Conservation (phyloP, 2,113 vertebrate species). For the Osmerus mordax region DNA sequence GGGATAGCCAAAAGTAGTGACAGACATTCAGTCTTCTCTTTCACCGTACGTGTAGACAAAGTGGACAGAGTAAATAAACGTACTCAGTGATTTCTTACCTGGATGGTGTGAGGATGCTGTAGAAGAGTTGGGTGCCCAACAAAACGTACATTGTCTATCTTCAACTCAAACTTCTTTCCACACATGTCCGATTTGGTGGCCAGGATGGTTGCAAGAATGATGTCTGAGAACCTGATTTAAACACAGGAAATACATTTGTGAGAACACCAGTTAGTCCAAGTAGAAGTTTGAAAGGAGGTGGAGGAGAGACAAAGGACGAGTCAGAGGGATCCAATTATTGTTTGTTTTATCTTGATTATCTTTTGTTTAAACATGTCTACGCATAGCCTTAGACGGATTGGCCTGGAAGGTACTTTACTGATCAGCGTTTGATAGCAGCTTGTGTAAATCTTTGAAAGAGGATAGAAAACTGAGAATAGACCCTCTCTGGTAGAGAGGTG, state of each 20-base stretch:
- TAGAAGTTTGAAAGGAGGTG: background rate
- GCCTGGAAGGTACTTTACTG: constrained; percentile 31
- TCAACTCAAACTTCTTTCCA: constrained; percentile 97
- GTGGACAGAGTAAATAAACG: too few relatives aligned
- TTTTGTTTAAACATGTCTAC: constrained; percentile 39
- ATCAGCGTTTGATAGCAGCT: constrained; percentile 20
- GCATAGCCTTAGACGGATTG: constrained; percentile 15
- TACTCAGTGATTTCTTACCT: constrained; percentile 51
- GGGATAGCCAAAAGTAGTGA: too few relatives aligned
- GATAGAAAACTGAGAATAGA: constrained; percentile 40
- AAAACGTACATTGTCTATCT: constrained; percentile 97
- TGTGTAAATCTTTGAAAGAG: constrained; percentile 40
- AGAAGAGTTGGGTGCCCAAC: constrained; percentile 94
- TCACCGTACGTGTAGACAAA: too few relatives aligned
- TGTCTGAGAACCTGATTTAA: constrained; percentile 88
- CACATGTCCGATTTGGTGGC: constrained; percentile 99
- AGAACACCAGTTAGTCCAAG: constrained; percentile 12
- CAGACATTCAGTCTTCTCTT: too few relatives aligned
- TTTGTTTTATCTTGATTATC: constrained; percentile 10
- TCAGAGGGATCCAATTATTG: constrained; percentile 36
- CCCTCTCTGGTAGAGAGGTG: constrained; percentile 44
- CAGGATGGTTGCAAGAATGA: constrained; percentile 95
- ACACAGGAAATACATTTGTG: constrained; percentile 15
- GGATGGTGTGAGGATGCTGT: constrained; percentile 82
- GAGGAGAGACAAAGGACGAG: constrained; percentile 16